Evolutionary conservation across 2,797 vertebrate species (phyloP).

Genomic region (Tarsius wallacei): DNA sequence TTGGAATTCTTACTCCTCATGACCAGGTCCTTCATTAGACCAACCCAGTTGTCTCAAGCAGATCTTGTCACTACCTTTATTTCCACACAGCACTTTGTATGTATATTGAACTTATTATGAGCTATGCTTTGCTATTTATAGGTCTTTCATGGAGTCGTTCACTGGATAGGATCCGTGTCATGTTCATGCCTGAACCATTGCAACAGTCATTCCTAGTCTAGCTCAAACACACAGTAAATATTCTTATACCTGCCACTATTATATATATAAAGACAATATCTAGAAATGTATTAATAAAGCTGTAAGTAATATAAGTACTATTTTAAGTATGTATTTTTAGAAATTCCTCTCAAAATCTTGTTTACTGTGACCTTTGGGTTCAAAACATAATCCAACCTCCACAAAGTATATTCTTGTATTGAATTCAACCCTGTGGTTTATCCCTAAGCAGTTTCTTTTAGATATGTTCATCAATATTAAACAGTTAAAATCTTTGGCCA

Average conservation of each 20-base stretch:
- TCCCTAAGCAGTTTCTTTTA: background rate
- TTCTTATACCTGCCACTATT: background rate
- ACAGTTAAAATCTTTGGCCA: background rate
- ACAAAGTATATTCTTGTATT: background rate
- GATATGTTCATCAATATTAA: background rate
- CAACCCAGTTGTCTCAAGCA: background rate
- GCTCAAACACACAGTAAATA: background rate
- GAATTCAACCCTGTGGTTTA: background rate
- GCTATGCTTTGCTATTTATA: background rate
- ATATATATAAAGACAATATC: background rate
- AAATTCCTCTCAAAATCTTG: slow-evolving; percentile 12
- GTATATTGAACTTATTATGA: background rate
- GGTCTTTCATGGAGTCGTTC: background rate
- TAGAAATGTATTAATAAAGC: background rate
- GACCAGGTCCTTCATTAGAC: background rate
- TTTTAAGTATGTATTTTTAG: background rate
- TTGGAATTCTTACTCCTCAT: background rate
- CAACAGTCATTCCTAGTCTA: background rate
- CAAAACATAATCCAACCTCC: background rate
- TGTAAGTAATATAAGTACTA: background rate
- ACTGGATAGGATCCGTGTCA: background rate
- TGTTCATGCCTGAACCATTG: background rate
- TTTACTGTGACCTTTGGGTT: slow-evolving; percentile 20
- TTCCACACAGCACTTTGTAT: background rate
- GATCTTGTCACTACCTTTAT: background rate